phyloP scores from a whole-genome alignment of 2,888 invertebrate species.

The Germaria angustata region DNA sequence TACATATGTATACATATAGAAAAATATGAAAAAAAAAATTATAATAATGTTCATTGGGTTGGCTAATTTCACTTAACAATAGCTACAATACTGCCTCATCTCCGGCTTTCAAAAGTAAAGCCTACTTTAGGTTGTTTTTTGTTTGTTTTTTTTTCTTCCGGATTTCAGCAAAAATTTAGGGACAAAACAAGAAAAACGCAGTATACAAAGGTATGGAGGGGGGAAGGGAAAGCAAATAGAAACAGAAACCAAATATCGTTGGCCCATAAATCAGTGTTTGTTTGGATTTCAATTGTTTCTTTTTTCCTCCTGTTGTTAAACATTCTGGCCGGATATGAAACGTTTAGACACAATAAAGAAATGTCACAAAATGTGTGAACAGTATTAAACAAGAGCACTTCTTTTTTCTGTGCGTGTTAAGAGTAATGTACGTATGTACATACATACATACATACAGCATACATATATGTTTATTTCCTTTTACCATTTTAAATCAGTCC shows the following conservation, averaged over 20 bases:
- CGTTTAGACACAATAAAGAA: conserved; percentile 46
- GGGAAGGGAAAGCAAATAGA: neutral
- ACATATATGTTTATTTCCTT: neutral
- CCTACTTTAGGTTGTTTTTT: neutral
- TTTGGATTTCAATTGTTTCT: conserved; percentile 25
- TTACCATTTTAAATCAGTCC: neutral
- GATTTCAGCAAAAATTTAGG: neutral
- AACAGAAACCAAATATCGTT: conserved; percentile 28
- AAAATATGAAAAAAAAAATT: neutral
- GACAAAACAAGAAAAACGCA: neutral
- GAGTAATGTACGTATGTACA: too few relatives aligned
- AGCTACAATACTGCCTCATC: too few relatives aligned
- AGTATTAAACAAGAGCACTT: neutral
- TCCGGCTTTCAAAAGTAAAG: neutral
- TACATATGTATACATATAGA: too few relatives aligned
- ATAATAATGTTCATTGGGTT: neutral
- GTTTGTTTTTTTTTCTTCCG: too few relatives aligned
- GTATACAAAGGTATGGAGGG: neutral
- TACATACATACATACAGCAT: too few relatives aligned
- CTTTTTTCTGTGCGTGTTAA: neutral
- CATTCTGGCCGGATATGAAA: conserved; percentile 48
- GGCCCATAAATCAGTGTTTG: conserved; percentile 58
- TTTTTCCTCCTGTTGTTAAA: neutral
- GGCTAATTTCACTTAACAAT: neutral
- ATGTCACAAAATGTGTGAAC: conserved; percentile 34